These are phyloP conservation scores for Tautogolabrus adspersus DNA, from an alignment of 2,113 vertebrate genomes.

Conservation along the genomic window DNA sequence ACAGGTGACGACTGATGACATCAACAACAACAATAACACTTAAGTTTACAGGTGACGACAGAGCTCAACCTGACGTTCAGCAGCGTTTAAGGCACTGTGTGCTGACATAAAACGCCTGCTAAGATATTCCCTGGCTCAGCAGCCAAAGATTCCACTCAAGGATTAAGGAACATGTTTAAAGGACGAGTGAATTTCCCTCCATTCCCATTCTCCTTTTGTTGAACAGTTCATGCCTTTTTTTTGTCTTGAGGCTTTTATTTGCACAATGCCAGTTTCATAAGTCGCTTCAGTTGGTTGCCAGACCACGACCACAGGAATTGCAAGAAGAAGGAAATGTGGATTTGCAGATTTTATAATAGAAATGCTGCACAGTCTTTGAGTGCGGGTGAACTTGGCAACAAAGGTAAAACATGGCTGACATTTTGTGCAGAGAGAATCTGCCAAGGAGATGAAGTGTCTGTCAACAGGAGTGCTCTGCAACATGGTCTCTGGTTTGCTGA, in stretches of 20 bases:
- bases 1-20: constrained; percentile 20
- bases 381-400: constrained; percentile 15
- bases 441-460: constrained; percentile 64
- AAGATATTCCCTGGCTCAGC: constrained; percentile 36
- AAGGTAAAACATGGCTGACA: constrained; percentile 41
- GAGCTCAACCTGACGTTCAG: constrained; percentile 35
- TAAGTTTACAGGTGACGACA: constrained; percentile 3
- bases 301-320: constrained; percentile 41
- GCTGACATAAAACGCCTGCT: constrained; percentile 41
- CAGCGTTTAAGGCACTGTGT: not conserved
- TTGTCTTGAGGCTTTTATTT: constrained; percentile 35
- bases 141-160: constrained; percentile 26
- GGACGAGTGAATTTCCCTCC: constrained; percentile 25
- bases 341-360: constrained; percentile 44
- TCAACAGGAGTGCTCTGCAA: constrained; percentile 48
- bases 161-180: constrained; percentile 49
- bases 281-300: constrained; percentile 30
- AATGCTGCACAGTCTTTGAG: constrained; percentile 17
- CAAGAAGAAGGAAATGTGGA: constrained; percentile 38
- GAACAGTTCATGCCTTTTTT: constrained; percentile 19
- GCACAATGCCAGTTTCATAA: constrained; percentile 45
- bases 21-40: constrained; percentile 20
- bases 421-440: constrained; percentile 47
- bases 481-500: constrained; percentile 66
- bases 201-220: constrained; percentile 30